Conservation (phyloP, 2,888 invertebrate genomes). For the Clanis bilineata region DNA sequence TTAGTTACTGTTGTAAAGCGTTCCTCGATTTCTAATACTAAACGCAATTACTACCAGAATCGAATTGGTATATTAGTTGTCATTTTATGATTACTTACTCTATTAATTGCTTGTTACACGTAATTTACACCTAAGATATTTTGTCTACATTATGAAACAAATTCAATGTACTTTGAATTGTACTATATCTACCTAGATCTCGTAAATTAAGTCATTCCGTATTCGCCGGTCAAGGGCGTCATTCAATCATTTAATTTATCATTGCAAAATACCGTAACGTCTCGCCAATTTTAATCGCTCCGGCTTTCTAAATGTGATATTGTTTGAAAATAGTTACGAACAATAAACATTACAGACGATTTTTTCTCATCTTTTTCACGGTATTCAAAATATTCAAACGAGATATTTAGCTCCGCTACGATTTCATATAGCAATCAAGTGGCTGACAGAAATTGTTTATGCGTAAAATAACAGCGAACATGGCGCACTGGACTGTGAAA, state of each 20-base stretch:
- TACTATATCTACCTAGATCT: no score
- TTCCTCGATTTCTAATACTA: neutral
- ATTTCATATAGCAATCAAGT: neutral
- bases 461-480: neutral
- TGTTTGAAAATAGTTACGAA: neutral
- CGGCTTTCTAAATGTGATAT: neutral
- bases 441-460: neutral
- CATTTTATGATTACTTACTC: neutral
- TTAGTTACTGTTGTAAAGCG: no score
- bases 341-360: neutral
- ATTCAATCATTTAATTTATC: neutral
- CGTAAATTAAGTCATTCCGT: neutral
- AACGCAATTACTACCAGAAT: no score
- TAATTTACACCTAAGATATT: neutral
- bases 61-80: no score
- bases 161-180: no score
- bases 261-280: conserved; percentile 13
- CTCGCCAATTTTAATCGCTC: neutral
- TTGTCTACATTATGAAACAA: neutral
- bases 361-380: neutral
- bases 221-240: neutral
- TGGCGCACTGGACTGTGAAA: no score
- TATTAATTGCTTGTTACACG: no score
- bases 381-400: neutral
- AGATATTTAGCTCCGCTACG: neutral